phyloP scores from a whole-genome alignment of 2,797 vertebrate species.

The Phalanger gymnotis region DNA sequence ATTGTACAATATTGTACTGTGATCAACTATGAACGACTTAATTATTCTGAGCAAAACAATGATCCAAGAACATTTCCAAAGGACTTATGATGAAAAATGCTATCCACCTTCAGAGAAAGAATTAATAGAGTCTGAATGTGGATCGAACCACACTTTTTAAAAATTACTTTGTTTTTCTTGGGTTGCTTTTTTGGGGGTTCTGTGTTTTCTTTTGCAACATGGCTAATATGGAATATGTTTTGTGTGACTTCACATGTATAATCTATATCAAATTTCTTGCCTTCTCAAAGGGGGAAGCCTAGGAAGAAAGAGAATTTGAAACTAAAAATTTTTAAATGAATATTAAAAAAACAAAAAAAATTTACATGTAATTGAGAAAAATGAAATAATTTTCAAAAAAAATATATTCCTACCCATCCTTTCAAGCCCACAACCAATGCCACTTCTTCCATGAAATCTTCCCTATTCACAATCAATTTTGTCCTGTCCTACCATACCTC shows the following conservation, averaged over 20 bases:
- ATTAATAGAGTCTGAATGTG: neutral
- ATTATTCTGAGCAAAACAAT: neutral
- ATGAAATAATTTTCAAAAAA: neutral
- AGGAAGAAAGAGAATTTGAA: neutral
- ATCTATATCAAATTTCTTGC: neutral
- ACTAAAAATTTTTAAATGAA: neutral
- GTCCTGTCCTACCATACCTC: neutral
- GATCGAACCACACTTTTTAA: neutral
- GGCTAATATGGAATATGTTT: neutral
- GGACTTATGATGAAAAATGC: neutral
- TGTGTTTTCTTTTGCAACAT: neutral
- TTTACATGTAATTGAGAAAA: neutral
- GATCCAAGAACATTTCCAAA: neutral
- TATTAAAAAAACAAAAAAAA: neutral
- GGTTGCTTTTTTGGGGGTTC: too few relatives aligned
- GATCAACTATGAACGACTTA: neutral
- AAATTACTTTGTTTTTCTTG: neutral
- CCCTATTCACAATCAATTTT: neutral
- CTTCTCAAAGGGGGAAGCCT: neutral
- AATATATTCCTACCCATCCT: neutral
- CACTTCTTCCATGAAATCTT: neutral
- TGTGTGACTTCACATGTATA: neutral
- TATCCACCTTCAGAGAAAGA: neutral
- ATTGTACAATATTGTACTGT: neutral
- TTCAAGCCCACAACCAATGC: neutral